Conservation (phyloP, 2,888 invertebrate species). For the Apotomis turbidana region DNA sequence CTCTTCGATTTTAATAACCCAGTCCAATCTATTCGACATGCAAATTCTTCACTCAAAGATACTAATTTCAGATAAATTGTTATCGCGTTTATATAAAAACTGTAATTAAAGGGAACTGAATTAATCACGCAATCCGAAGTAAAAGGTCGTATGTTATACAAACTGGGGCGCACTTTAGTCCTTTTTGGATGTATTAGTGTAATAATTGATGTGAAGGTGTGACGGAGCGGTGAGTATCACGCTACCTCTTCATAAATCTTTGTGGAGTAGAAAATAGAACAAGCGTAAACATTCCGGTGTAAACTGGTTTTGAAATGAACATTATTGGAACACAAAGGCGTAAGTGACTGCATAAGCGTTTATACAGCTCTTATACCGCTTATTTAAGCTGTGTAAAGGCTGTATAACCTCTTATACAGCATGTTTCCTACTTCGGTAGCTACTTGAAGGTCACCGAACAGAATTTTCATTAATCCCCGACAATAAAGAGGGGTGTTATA, state of each 20-base stretch:
- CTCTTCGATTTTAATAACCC: slow-evolving; percentile 31
- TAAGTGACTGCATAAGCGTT: neutral
- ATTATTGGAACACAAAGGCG: slow-evolving; percentile 1
- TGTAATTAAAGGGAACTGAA: slow-evolving; percentile 38
- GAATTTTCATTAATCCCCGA: too few species aligned
- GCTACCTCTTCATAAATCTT: slow-evolving; percentile 40
- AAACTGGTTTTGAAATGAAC: slow-evolving; percentile 23
- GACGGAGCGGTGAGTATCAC: slow-evolving; percentile 37
- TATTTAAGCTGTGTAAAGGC: too few species aligned
- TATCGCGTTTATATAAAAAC: slow-evolving; percentile 40
- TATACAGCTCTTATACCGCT: too few species aligned
- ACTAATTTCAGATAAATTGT: slow-evolving; percentile 40
- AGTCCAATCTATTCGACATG: slow-evolving; percentile 28
- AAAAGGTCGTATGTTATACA: slow-evolving; percentile 1
- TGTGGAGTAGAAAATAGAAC: slow-evolving; percentile 38
- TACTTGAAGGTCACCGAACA: too few species aligned
- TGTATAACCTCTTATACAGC: too few species aligned
- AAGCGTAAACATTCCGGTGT: slow-evolving; percentile 26
- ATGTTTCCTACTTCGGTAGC: too few species aligned
- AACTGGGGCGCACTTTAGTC: slow-evolving; percentile 1
- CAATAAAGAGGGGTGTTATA: too few species aligned
- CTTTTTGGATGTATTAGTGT: slow-evolving; percentile 10
- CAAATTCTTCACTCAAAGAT: slow-evolving; percentile 40
- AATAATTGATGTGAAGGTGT: slow-evolving; percentile 39
- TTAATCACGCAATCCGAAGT: slow-evolving; percentile 23